Conservation (phyloP, 2,797 vertebrate species). For the Myotis myotis region DNA sequence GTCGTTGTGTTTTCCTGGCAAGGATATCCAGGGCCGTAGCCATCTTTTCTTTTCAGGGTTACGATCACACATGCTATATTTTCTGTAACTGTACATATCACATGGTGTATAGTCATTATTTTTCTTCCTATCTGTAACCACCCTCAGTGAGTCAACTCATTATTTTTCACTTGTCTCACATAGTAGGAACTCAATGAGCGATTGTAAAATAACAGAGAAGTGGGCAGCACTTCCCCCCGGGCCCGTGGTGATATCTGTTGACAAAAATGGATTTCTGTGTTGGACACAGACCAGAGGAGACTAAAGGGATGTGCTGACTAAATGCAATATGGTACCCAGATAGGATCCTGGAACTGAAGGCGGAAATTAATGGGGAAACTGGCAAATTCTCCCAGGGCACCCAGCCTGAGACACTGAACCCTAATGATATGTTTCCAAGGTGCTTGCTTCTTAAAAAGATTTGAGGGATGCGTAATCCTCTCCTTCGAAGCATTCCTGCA, state of each 20-base stretch:
- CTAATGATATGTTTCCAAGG: neutral
- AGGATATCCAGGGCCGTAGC: neutral
- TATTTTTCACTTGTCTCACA: neutral
- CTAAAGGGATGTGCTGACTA: neutral
- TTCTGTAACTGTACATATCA: neutral
- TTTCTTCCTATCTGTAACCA: neutral
- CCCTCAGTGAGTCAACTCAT: neutral
- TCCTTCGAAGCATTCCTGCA: neutral
- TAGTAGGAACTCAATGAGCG: conserved; percentile 30
- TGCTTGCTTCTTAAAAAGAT: neutral
- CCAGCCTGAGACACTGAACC: neutral
- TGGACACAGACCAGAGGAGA: conserved; percentile 10
- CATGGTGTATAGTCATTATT: neutral
- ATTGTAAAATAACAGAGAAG: neutral
- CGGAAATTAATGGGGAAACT: neutral
- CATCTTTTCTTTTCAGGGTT: neutral
- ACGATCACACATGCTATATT: neutral
- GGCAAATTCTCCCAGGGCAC: neutral
- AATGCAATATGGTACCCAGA: neutral
- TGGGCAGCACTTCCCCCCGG: neutral
- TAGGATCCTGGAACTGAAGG: neutral
- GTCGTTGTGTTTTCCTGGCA: neutral
- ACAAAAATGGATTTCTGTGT: conserved; percentile 31
- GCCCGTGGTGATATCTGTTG: neutral
- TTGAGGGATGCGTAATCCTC: neutral